Evolutionary conservation across 1,140 invertebrate species (phyloP).

Genomic region (Dolichoris vasculosae): DNA sequence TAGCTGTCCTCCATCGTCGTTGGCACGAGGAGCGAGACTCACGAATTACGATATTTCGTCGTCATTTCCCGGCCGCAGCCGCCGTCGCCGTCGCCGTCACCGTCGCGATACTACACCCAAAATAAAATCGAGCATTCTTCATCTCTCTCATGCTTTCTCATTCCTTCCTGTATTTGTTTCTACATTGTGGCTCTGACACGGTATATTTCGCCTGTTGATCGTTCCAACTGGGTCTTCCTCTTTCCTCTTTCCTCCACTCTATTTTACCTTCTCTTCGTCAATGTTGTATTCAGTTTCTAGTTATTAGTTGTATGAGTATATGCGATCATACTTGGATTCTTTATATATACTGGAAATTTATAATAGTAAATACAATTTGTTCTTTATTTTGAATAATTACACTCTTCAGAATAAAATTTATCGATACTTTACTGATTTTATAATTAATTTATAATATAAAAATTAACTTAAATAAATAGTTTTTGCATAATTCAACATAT

Average conservation of each 20-base stretch:
- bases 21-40: conserved; percentile 40
- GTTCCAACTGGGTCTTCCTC: neutral
- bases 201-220: neutral
- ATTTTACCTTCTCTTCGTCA: neutral
- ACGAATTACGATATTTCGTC: neutral
- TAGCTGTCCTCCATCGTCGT: conserved; percentile 71
- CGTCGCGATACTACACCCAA: neutral
- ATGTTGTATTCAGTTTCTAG: neutral
- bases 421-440: no score
- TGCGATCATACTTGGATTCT: no score
- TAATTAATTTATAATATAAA: no score
- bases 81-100: conserved; percentile 16
- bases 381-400: no score
- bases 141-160: neutral
- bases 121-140: conserved; percentile 17
- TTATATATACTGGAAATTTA: no score
- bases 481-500: no score
- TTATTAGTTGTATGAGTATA: neutral
- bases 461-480: no score
- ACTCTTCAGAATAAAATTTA: no score
- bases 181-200: neutral
- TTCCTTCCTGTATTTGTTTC: neutral
- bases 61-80: neutral
- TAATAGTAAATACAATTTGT: no score
- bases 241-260: neutral